A percentile compares a stretch with the other conserved stretches of the same genome.
These are phyloP conservation scores for Plebejus melissa DNA, from an alignment of 2,888 invertebrate species.

Conservation along the genomic window DNA sequence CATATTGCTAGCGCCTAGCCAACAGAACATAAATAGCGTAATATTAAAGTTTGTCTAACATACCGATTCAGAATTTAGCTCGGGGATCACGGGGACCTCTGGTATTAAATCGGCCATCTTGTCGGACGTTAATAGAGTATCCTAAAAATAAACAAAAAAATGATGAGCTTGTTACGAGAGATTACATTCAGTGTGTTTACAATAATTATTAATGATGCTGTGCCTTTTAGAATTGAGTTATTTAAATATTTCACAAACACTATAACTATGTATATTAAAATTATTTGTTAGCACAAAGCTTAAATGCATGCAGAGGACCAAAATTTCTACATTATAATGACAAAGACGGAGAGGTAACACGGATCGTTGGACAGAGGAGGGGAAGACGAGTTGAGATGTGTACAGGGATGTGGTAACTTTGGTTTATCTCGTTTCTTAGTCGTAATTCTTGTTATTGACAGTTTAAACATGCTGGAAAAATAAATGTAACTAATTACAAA, in stretches of 20 bases:
- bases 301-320: conserved; percentile 37
- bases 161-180: background rate
- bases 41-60: conserved; percentile 27
- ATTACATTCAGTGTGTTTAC: conserved; percentile 3
- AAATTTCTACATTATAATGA: conserved; percentile 43
- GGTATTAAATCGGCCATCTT: conserved; percentile 69
- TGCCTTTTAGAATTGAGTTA: background rate
- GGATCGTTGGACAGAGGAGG: conserved; percentile 40
- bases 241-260: background rate
- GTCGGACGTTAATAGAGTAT: conserved; percentile 54
- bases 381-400: conserved; percentile 43
- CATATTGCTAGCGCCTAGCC: background rate
- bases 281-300: conserved; percentile 58
- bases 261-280: conserved; percentile 4
- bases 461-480: conserved; percentile 66
- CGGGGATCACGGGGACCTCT: conserved; percentile 66
- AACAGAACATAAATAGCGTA: conserved; percentile 36
- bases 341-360: conserved; percentile 36
- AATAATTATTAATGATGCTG: background rate
- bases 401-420: conserved; percentile 23
- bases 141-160: conserved; percentile 48
- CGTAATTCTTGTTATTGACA: conserved; percentile 60
- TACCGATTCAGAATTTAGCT: conserved; percentile 66
- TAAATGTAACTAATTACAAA: conserved; percentile 64
- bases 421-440: conserved; percentile 45